Conservation (phyloP, 1,140 invertebrate species). For the Papilio dardanus region DNA sequence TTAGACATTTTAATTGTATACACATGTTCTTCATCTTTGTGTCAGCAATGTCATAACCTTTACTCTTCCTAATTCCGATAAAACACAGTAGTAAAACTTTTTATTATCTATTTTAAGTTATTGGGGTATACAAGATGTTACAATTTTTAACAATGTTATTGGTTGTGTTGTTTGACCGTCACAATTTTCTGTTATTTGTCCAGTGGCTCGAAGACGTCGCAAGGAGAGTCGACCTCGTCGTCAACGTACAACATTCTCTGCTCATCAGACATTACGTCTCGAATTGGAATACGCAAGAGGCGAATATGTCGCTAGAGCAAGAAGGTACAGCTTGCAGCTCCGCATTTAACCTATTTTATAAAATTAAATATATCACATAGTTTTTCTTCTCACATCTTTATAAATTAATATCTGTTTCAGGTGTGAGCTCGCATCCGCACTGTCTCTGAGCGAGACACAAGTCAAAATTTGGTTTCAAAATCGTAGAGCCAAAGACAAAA, state of each 20-base stretch:
- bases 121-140: not conserved
- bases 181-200: conserved; percentile 34
- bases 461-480: conserved; percentile 99
- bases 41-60: too few relatives aligned
- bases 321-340: conserved; percentile 80
- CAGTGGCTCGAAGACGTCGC: conserved; percentile 92
- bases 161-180: not conserved
- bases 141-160: not conserved
- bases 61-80: too few relatives aligned
- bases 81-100: too few relatives aligned
- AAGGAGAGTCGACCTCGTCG: conserved; percentile 93
- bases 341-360: not conserved
- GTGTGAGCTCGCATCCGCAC: conserved; percentile 90
- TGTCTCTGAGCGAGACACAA: conserved; percentile 95
- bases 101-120: not conserved
- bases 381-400: not conserved
- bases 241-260: conserved; percentile 97
- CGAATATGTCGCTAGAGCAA: conserved; percentile 94
- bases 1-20: not conserved
- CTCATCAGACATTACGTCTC: conserved; percentile 94
- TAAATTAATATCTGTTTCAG: conserved; percentile 51
- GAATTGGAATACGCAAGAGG: conserved; percentile 95
- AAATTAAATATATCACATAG: not conserved
- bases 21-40: too few relatives aligned
- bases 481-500: conserved; percentile 96